Conservation (phyloP, 2,797 vertebrate species). For the Sebastes jordani region DNA sequence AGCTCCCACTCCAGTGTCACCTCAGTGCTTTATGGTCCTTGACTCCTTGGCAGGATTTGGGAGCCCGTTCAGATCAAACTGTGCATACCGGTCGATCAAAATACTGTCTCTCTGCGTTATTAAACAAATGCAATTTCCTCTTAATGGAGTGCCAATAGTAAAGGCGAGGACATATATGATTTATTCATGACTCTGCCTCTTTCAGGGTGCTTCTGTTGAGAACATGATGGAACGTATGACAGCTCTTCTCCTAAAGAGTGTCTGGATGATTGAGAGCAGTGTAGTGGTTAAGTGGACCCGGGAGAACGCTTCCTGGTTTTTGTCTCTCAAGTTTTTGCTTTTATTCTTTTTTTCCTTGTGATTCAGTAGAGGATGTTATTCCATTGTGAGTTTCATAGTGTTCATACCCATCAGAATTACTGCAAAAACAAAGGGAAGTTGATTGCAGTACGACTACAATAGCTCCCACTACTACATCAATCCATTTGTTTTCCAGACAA, state of each 20-base stretch:
- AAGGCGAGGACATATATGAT: constrained; percentile 58
- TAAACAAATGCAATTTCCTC: constrained; percentile 58
- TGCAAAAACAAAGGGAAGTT: constrained; percentile 28
- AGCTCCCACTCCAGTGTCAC: constrained; percentile 6
- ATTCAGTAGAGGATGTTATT: constrained; percentile 23
- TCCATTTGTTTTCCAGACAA: background rate
- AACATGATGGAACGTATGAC: constrained; percentile 69
- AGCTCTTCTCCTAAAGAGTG: constrained; percentile 64
- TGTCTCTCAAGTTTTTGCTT: constrained; percentile 49
- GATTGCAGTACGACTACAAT: constrained; percentile 5
- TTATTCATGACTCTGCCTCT: constrained; percentile 74
- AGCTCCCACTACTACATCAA: background rate
- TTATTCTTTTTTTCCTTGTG: constrained; percentile 37
- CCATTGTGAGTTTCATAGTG: constrained; percentile 1
- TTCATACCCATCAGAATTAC: constrained; percentile 1
- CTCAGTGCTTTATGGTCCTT: background rate
- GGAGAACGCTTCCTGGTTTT: constrained; percentile 54
- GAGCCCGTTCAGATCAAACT: constrained; percentile 7
- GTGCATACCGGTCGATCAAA: constrained; percentile 28
- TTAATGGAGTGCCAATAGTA: constrained; percentile 50
- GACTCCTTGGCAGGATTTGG: constrained; percentile 1
- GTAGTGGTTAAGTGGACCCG: constrained; percentile 61
- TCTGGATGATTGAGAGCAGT: constrained; percentile 62
- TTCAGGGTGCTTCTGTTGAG: constrained; percentile 70
- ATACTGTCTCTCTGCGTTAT: constrained; percentile 48